Base-by-base conservation (phyloP, 2,797 vertebrate genomes). In the Hafferia zeledoni region DNA sequence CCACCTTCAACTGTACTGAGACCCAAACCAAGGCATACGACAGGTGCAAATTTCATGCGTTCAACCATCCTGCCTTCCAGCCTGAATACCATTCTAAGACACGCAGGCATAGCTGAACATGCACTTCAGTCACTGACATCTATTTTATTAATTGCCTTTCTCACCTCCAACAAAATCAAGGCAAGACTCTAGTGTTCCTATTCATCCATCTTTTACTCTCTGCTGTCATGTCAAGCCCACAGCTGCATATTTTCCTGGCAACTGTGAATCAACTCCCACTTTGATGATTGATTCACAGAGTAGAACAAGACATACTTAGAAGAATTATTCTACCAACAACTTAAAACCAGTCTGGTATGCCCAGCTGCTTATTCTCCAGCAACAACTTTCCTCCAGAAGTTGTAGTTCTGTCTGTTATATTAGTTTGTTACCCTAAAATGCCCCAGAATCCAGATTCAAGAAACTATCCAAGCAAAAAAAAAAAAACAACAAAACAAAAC, bases 191-290 rank as follows among this genome's bases (percentile, higher is more conserved):
- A 15, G 23, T 41, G 52, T 8, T 92, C 25, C 87, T 61, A 60
- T 75, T 81, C 76, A 89, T 86, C 67, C 53, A 92, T 57, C 77
- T 94, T 79, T 41, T 69, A 76, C 59, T 82, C 87, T 56, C 41
- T 41, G 50, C 92, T 92, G 67, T 82, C 90, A 92, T 52, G 49
- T 91, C 88, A 96, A 90, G 52, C 93, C 72, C 85, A 94, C 76
- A 93, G 91, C 87, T 91, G 93, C 61, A 2, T 68, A 90, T 72
- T 90, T 83, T 91, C 67, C 83, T 69, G 55, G 74, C 50, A 96
- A 95, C 83, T 82, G 67, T 82, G 88, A 88, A 76, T 79, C 90
- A 94, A 23, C 74, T 76, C 90, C 55, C 92, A 93, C 92, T 84
- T 13, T 18, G 68, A 91, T 63, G 74, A 90, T 44, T 89, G 86